Percentiles rank a stretch among this genome's conserved stretches.
These are phyloP conservation scores for Conger conger DNA, from an alignment of 2,113 vertebrate genomes.

Conservation along the genomic window DNA sequence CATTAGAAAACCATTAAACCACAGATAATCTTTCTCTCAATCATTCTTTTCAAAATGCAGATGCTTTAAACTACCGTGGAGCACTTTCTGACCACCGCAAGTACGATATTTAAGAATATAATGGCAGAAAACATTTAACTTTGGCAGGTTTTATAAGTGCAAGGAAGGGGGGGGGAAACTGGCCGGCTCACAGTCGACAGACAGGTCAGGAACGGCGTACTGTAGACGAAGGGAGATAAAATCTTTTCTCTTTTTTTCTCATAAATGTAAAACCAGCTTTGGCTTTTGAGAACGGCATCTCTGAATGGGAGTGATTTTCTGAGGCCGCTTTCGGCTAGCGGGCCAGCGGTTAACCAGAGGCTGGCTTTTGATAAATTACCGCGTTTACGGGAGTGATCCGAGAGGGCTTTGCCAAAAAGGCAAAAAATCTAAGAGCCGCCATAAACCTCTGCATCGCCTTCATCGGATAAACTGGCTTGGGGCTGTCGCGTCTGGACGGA, in stretches of 20 bases:
- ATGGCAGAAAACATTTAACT: background rate
- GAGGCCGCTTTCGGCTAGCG: slow-evolving; percentile 2
- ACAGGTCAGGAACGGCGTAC: background rate
- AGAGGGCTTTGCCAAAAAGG: background rate
- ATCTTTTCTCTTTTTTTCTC: background rate
- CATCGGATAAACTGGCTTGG: background rate
- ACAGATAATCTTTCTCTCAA: slow-evolving; percentile 41
- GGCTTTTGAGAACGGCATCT: slow-evolving; percentile 11
- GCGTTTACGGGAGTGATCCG: background rate
- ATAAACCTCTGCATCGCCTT: background rate
- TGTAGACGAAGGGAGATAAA: background rate
- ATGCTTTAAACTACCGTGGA: slow-evolving; percentile 33
- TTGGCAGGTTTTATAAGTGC: slow-evolving; percentile 41
- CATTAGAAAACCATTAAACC: slow-evolving; percentile 47
- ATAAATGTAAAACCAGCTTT: slow-evolving; percentile 1
- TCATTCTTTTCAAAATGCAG: slow-evolving; percentile 41
- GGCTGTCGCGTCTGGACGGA: background rate
- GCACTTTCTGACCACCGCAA: slow-evolving; percentile 34
- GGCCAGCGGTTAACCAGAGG: slow-evolving; percentile 11
- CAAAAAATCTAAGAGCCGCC: background rate
- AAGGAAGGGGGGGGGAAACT: slow-evolving; percentile 24
- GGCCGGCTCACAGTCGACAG: background rate
- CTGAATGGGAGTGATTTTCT: background rate
- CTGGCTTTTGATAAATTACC: slow-evolving; percentile 5
- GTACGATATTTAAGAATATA: slow-evolving; percentile 3